phyloP scores from a whole-genome alignment of 2,888 invertebrate species.

The Drosophila anomelani region DNA sequence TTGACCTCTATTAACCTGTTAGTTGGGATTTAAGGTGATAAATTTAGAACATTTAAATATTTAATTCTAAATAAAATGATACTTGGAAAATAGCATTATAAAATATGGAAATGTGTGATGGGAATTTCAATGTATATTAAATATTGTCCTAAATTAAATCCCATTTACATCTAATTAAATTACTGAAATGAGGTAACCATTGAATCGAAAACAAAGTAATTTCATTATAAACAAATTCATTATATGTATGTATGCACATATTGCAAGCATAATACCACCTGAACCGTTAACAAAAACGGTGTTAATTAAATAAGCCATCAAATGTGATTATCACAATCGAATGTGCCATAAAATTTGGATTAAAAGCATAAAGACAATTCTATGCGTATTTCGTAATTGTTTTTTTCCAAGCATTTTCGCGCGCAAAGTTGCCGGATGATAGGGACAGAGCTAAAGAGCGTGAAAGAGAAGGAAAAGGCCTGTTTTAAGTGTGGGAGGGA shows the following conservation, averaged over 20 bases:
- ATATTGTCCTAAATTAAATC: background rate
- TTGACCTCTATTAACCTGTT: slow-evolving; percentile 27
- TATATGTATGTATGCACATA: too few relatives aligned
- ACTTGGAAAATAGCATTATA: background rate
- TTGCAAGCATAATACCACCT: background rate
- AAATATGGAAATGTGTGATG: background rate
- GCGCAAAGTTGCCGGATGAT: slow-evolving; percentile 55
- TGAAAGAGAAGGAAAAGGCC: slow-evolving; percentile 49
- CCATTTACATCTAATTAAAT: background rate
- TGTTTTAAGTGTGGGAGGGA: slow-evolving; percentile 41
- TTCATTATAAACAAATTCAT: background rate
- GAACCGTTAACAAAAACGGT: slow-evolving; percentile 5
- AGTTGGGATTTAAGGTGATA: too few relatives aligned
- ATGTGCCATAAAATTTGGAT: slow-evolving; percentile 24
- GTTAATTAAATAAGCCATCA: slow-evolving; percentile 13
- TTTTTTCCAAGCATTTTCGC: slow-evolving; percentile 55
- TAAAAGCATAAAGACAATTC: slow-evolving; percentile 11
- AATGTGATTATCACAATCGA: slow-evolving; percentile 12
- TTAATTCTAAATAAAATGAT: background rate
- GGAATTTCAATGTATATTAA: background rate
- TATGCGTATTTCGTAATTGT: slow-evolving; percentile 33
- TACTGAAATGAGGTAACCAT: background rate
- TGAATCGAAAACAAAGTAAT: background rate
- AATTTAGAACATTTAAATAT: background rate
- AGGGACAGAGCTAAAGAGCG: slow-evolving; percentile 18